Percentiles rank a stretch among this genome's conserved stretches.
Evolutionary conservation across 1,140 invertebrate genomes (phyloP).

Genomic region (Drosophila eugracilis): DNA sequence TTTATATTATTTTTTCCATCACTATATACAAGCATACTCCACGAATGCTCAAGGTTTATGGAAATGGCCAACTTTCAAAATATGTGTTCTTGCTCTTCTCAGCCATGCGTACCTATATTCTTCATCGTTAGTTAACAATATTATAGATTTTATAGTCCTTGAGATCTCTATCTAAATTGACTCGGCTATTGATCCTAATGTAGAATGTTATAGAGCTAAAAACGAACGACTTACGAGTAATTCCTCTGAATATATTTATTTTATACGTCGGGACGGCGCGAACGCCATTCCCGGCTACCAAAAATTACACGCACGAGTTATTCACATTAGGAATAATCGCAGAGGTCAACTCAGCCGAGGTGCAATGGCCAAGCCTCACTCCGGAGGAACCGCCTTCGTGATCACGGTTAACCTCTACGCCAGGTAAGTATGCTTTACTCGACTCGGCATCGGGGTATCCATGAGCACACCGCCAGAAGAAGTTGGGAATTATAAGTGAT

Average conservation of each 20-base stretch:
- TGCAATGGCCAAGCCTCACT: constrained; percentile 86
- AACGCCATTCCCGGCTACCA: constrained; percentile 85
- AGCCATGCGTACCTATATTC: background rate
- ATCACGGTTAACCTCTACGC: constrained; percentile 88
- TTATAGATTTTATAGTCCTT: background rate
- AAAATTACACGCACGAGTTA: constrained; percentile 85
- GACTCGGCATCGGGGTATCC: background rate
- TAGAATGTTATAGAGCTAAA: no score
- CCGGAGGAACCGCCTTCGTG: constrained; percentile 88
- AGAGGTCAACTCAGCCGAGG: constrained; percentile 75
- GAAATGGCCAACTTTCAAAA: no score
- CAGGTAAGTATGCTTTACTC: constrained; percentile 86
- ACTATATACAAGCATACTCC: no score
- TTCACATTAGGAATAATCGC: constrained; percentile 85
- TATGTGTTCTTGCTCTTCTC: no score
- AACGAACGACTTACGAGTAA: background rate
- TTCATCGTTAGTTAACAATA: background rate
- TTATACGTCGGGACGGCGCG: constrained; percentile 79
- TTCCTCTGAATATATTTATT: constrained; percentile 31
- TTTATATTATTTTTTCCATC: no score
- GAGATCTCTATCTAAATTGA: background rate
- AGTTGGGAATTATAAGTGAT: background rate
- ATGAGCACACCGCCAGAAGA: background rate
- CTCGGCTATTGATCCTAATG: no score
- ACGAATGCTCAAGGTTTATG: no score